Conservation (phyloP, 2,113 vertebrate species). For the Colius striatus region DNA sequence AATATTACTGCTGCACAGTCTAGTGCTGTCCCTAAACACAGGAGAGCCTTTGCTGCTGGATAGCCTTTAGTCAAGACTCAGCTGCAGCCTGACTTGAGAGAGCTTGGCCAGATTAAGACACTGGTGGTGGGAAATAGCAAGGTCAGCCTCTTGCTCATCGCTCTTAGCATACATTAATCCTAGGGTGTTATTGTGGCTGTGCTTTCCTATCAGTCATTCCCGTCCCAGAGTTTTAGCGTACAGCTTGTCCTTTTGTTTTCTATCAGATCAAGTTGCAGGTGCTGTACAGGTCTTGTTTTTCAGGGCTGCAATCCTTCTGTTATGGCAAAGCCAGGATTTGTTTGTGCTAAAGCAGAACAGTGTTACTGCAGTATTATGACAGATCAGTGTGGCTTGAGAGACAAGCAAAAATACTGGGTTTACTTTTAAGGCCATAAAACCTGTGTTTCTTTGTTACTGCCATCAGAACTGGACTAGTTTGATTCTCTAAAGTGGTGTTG, state of each 20-base stretch:
- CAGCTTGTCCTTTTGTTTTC: conserved; percentile 37
- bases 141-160: not conserved
- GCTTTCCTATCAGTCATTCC: not conserved
- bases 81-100: not conserved
- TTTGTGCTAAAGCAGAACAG: not conserved
- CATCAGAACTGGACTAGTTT: not conserved
- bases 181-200: not conserved
- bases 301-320: not conserved
- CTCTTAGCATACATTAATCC: conserved; percentile 21
- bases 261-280: conserved; percentile 3
- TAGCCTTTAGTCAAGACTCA: not conserved
- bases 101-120: not conserved
- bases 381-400: not conserved
- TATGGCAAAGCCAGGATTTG: not conserved
- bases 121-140: conserved; percentile 6
- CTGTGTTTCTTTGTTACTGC: not conserved
- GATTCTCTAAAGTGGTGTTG: not conserved
- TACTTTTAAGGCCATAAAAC: not conserved
- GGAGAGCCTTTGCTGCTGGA: not conserved
- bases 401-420: not conserved
- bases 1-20: not conserved
- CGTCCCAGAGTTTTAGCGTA: not conserved
- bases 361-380: not conserved
- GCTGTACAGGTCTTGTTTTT: not conserved
- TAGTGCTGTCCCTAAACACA: not conserved